phyloP scores from a whole-genome alignment of 2,113 vertebrate genomes.

The Asarcornis scutulata region DNA sequence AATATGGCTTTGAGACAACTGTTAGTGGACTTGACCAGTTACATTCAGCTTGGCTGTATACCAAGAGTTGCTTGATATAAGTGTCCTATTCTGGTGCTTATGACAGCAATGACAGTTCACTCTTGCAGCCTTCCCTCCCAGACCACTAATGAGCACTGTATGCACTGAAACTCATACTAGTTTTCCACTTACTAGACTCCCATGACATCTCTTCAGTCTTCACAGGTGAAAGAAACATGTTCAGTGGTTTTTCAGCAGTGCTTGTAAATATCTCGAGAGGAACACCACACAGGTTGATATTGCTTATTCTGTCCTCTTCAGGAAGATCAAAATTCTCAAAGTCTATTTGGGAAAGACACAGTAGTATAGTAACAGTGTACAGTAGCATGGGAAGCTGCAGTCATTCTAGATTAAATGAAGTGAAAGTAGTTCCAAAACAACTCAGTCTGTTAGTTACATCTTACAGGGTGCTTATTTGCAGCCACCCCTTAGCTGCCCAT shows the following conservation, averaged over 20 bases:
- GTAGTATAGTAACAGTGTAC: not conserved
- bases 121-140: not conserved
- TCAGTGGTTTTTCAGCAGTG: conserved; percentile 28
- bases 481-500: not conserved
- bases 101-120: not conserved
- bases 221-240: conserved; percentile 58
- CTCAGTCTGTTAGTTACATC: not conserved
- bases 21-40: not conserved
- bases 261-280: conserved; percentile 73
- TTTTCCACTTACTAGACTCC: conserved; percentile 71
- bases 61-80: not conserved
- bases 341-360: conserved; percentile 55
- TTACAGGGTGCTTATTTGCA: not conserved
- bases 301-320: conserved; percentile 76
- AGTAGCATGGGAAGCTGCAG: not conserved
- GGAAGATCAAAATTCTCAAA: conserved; percentile 80
- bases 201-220: conserved; percentile 36
- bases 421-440: not conserved
- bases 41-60: not conserved
- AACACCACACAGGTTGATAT: conserved; percentile 72
- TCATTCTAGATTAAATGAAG: not conserved
- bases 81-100: not conserved
- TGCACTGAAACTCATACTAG: not conserved
- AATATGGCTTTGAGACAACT: not conserved
- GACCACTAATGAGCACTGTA: not conserved